Conservation (phyloP, 1,140 invertebrate species). For the Habropoda laboriosa region DNA sequence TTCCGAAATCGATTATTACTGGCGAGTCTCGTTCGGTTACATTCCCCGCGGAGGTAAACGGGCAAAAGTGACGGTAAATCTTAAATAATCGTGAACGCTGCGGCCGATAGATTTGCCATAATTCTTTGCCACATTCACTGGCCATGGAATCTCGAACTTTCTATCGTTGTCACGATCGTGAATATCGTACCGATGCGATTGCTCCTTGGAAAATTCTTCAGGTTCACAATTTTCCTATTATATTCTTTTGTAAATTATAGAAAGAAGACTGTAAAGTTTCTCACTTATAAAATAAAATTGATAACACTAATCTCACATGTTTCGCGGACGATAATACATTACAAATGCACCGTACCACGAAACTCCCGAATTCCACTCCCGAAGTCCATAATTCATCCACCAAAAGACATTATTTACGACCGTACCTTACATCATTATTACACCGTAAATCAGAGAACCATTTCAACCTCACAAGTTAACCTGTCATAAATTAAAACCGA, state of each 20-base stretch:
- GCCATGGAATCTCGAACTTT: neutral
- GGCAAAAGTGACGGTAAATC: constrained; percentile 19
- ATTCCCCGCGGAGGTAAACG: constrained; percentile 3
- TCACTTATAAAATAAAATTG: too few relatives aligned
- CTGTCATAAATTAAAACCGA: neutral
- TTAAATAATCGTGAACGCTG: constrained; percentile 22
- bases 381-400: neutral
- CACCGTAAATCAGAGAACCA: neutral
- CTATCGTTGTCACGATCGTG: neutral
- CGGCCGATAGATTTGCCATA: constrained; percentile 5
- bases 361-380: neutral
- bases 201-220: too few relatives aligned
- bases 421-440: neutral
- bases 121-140: constrained; percentile 4
- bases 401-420: neutral
- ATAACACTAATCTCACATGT: too few relatives aligned
- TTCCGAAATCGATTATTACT: constrained; percentile 25
- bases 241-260: too few relatives aligned
- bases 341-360: too few relatives aligned
- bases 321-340: too few relatives aligned
- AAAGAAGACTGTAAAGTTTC: too few relatives aligned
- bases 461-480: neutral
- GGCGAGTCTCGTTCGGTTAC: neutral
- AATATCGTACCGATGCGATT: neutral
- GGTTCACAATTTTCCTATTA: neutral